Base-by-base conservation (phyloP, 2,888 invertebrate genomes). In the Melipona beecheii region DNA sequence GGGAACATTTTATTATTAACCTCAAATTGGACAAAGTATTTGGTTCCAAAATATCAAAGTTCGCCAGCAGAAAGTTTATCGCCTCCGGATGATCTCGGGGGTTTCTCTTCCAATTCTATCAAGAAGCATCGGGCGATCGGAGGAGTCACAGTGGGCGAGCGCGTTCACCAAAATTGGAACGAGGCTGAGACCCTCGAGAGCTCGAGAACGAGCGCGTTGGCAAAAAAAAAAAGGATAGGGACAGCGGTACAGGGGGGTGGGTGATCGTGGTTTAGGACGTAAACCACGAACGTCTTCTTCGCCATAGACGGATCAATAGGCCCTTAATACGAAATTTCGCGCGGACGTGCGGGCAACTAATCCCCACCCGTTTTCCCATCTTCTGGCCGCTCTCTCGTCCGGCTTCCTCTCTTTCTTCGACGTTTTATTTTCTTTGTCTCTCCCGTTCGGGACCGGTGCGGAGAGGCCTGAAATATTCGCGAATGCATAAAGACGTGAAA, bases 401-500 rank as follows among this genome's bases (percentile, higher is more conserved):
- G 27, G 66, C 52, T 56, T 69, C 68, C 58, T 78, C 62, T 72
- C 43, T 52, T 15, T 31, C 72, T 17, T 36, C n/a, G 21, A 19
- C 50, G 65, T 54, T 52, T 21, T 50, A 54, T 56, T 50, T 49
- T 75, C 54, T 74, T 69, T 43, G 17, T 75, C 31, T 73, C 60
- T 70, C 62, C 27, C 43, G 43, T 27, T 64, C 75, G 58, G 60
- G 66, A 31, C 31, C 72, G 72, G 76, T 76, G 88, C 79, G 86
- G 84, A 85, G 86, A 87, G 88, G 78, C 82, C 88, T 90, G 88
- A 92, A 91, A 91, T 92, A 92, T 92, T 92, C 91, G 89, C 88
- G 90, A 83, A 90, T 90, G 91, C 91, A 92, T 92, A 92, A 92
- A 92, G 91, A 90, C 86, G 88, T 92, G 91, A 92, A 91, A 92